Conservation (phyloP, 2,888 invertebrate genomes). For the Graphium colonna region DNA sequence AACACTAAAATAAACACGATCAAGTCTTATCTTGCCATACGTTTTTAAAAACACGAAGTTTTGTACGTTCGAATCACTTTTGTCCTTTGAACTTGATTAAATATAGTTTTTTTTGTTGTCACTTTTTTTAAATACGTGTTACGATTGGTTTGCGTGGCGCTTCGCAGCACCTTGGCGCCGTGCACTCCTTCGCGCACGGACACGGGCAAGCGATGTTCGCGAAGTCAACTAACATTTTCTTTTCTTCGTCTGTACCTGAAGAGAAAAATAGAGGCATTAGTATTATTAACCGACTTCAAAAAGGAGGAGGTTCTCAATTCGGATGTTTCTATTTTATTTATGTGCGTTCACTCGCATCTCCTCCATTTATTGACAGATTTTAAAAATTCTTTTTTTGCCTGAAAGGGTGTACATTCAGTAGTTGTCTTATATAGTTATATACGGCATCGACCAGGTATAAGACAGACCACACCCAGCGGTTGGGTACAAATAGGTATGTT, state of each 20-base stretch:
- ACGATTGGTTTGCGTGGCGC: constrained; percentile 50
- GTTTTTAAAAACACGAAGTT: not conserved
- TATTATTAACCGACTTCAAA: too few relatives aligned
- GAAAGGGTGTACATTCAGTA: too few relatives aligned
- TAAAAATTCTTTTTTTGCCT: too few relatives aligned
- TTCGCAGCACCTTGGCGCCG: constrained; percentile 62
- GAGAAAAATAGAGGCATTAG: too few relatives aligned
- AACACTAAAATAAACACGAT: constrained; percentile 6
- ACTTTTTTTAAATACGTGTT: constrained; percentile 49
- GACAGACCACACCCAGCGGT: too few relatives aligned
- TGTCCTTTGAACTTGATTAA: not conserved
- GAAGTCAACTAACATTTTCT: constrained; percentile 59
- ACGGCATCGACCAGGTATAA: too few relatives aligned
- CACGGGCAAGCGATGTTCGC: constrained; percentile 58
- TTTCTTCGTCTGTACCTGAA: constrained; percentile 67
- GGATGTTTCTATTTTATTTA: too few relatives aligned
- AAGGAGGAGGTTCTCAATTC: too few relatives aligned
- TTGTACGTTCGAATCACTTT: not conserved
- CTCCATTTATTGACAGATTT: too few relatives aligned
- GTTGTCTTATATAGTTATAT: too few relatives aligned
- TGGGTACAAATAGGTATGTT: too few relatives aligned
- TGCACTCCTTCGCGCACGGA: constrained; percentile 72
- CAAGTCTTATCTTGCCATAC: constrained; percentile 9
- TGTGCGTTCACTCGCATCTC: too few relatives aligned
- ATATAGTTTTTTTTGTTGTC: not conserved